Conservation (phyloP, 2,888 invertebrate species). For the Drosophila neotestacea region DNA sequence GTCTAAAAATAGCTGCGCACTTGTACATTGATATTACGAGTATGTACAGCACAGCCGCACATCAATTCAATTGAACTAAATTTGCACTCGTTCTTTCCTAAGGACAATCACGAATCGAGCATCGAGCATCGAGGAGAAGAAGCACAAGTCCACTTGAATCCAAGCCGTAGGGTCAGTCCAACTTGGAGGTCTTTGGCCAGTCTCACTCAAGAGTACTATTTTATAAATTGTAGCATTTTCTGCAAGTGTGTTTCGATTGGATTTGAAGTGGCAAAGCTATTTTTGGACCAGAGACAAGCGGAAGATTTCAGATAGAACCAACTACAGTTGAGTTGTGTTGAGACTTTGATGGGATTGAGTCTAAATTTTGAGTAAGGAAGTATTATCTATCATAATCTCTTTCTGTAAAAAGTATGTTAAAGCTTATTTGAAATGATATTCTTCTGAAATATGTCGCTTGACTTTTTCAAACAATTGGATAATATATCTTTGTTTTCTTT, state of each 20-base stretch:
- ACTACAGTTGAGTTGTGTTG: not conserved
- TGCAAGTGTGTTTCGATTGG: constrained; percentile 5
- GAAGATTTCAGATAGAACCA: constrained; percentile 10
- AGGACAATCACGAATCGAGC: constrained; percentile 27
- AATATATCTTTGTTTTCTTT: not conserved
- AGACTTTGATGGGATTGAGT: not conserved
- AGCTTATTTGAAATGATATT: too few relatives aligned
- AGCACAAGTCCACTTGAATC: constrained; percentile 3
- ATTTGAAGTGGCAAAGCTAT: constrained; percentile 25
- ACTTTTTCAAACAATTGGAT: not conserved
- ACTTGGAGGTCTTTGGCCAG: constrained; percentile 47
- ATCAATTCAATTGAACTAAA: constrained; percentile 78
- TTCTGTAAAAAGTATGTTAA: too few relatives aligned
- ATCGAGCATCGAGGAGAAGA: not conserved
- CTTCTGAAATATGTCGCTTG: too few relatives aligned
- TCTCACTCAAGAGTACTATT: constrained; percentile 29
- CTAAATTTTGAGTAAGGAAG: not conserved
- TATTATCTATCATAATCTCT: too few relatives aligned
- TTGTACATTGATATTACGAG: constrained; percentile 53
- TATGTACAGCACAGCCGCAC: constrained; percentile 4
- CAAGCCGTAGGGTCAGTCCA: not conserved
- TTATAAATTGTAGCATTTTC: constrained; percentile 15
- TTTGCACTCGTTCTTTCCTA: constrained; percentile 41
- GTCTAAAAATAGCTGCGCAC: constrained; percentile 71
- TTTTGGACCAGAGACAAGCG: constrained; percentile 21